phyloP scores from a whole-genome alignment of 2,797 vertebrate species.

The Chelonia mydas region DNA sequence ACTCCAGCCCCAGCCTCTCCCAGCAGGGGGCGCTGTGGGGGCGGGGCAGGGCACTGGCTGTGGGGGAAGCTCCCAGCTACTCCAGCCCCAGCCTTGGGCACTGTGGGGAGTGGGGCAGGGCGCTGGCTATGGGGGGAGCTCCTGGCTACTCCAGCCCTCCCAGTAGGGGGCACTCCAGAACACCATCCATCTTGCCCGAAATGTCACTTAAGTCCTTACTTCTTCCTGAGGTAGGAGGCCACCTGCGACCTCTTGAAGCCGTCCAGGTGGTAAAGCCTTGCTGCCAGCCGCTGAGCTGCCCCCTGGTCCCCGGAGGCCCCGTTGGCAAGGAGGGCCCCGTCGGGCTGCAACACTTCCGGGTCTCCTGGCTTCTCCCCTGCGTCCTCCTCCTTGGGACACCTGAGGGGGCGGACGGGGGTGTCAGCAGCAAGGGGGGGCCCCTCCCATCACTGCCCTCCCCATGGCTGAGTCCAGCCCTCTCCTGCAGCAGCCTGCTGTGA shows the following conservation, averaged over 20 bases:
- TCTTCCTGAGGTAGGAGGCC: slow-evolving; percentile 91
- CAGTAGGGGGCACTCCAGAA: not conserved
- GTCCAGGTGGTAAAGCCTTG: slow-evolving; percentile 86
- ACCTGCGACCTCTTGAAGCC: slow-evolving; percentile 88
- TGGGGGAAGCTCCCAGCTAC: no score
- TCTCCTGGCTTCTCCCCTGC: not conserved
- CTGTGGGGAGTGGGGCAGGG: not conserved
- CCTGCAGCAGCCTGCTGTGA: not conserved
- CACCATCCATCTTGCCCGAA: not conserved
- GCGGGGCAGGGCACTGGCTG: no score
- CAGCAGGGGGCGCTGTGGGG: not conserved
- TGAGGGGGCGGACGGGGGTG: not conserved
- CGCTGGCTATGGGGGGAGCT: not conserved
- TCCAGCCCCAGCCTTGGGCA: no score
- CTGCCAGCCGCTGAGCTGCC: slow-evolving; percentile 80
- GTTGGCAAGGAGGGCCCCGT: slow-evolving; percentile 64
- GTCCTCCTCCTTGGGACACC: not conserved
- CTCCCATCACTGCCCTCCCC: not conserved
- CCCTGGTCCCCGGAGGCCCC: slow-evolving; percentile 77
- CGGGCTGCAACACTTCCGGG: not conserved
- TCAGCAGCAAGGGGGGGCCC: accelerated
- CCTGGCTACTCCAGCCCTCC: no score
- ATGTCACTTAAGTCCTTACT: slow-evolving; percentile 81
- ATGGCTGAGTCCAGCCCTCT: not conserved
- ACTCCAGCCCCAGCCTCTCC: not conserved